Base-by-base conservation (phyloP, 1,140 invertebrate genomes). In the Cotesia chilonis region DNA sequence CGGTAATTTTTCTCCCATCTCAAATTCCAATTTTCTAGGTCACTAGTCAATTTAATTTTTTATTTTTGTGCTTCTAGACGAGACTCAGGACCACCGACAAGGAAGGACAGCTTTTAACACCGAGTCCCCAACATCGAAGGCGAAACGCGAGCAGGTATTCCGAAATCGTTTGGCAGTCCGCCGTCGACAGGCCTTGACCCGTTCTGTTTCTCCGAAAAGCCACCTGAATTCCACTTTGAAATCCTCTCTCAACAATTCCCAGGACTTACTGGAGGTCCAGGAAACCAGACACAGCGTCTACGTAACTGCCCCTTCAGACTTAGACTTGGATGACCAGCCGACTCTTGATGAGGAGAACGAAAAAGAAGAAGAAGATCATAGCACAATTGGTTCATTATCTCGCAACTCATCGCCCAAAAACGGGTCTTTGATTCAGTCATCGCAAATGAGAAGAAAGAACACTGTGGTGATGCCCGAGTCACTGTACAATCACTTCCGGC, bases 401-500 rank as follows among this genome's bases (percentile, higher is more conserved):
- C 41, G 41, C 10, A 47, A 47, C 10, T 47, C 41, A 47, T 47
- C 41, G 10, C 6, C 10, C 4, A 47, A 47, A 47, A 47, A 47
- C 10, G 6, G 6, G 10, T 47, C 41, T 47, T 47, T 60, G 12
- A 68, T 68, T 76, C 79, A 3, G 67, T 47, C 70, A 0, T 28
- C 28, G 28, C 28, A 28, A 28, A 28, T 28, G 28, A 80, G 84
- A 1, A 72, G 77, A 20, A 85, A 83, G 70, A 87, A 87, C 37
- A 87, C 76, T 4, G 84, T 87, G 0, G 75, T 80, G 0, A 89
- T 91, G 87, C 88, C 90, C 2, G 88, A 89, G 69, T 89, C 89
- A 17, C 79, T 91, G 67, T 91, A 90, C 78, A 90, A 90, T 73
- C 89, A 91, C 71, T 91, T 91, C 76, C 80, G 89, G 17, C 90